These are phyloP conservation scores for Chascanopsetta lugubris DNA, from an alignment of 2,113 vertebrate genomes.

Conservation along the genomic window DNA sequence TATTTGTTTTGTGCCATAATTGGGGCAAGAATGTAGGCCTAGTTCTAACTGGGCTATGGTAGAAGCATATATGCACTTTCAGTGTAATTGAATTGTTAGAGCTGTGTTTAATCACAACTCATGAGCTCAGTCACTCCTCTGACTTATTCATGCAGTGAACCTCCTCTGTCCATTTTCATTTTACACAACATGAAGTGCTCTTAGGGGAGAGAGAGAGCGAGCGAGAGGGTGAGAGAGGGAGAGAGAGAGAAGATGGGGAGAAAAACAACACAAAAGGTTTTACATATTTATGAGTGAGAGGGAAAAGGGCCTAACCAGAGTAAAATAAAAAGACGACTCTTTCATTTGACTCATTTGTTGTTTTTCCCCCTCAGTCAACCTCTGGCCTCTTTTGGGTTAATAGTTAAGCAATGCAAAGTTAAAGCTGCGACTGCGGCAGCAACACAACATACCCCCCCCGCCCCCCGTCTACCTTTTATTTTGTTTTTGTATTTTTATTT, in stretches of 20 bases:
- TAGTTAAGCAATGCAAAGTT: constrained; percentile 11
- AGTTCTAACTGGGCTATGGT: constrained; percentile 32
- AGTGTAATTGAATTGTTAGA: constrained; percentile 11
- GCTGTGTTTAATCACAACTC: constrained; percentile 42
- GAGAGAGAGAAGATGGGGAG: constrained; percentile 34
- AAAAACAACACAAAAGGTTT: constrained; percentile 68
- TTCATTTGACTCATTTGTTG: constrained; percentile 16
- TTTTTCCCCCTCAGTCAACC: constrained; percentile 4
- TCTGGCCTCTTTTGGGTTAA: constrained; percentile 25
- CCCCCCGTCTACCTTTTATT: constrained; percentile 29
- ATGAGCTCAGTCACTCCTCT: constrained; percentile 37
- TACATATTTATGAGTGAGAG: constrained; percentile 78
- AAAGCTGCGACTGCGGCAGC: background rate
- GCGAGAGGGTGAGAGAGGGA: constrained; percentile 23
- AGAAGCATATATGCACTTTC: constrained; percentile 9
- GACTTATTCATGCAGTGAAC: constrained; percentile 73
- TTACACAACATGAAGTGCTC: constrained; percentile 67
- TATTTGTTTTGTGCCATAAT: constrained; percentile 73
- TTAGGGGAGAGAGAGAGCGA: constrained; percentile 59
- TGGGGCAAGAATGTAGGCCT: constrained; percentile 74
- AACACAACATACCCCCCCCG: constrained; percentile 16
- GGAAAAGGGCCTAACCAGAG: constrained; percentile 27
- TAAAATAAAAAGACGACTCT: constrained; percentile 22
- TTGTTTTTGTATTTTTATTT: constrained; percentile 38
- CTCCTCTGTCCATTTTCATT: constrained; percentile 70